Evolutionary conservation across 2,888 invertebrate species (phyloP), one percentile per base, ranked within the genome.

Genomic region (Oconnorella tubifera): DNA sequence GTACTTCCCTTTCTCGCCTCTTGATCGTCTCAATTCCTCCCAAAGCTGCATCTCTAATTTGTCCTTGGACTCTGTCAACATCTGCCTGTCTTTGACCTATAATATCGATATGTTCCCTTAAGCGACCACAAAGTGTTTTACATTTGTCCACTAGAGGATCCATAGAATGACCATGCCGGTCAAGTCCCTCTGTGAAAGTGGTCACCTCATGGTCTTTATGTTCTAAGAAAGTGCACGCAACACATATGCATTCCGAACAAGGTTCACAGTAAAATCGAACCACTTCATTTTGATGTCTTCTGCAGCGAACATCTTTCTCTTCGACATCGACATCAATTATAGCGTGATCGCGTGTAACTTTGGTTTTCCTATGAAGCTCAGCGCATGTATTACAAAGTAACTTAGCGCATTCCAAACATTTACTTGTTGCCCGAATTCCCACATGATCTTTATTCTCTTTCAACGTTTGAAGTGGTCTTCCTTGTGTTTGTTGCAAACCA

Each of bases 221-320:
- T 61, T 79, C 79, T 6, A 56, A 55, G 71, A 81, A 81, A 3
- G 81, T 78, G 64, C 81, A 81, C 23, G 81, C 73, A 53, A 81
- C 76, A 73, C 81, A 81, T 27, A 81, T 75, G 59, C 81, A 81
- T 56, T 72, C 72, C 55, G 80, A 78, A 68, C 81, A 81, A 1
- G 77, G 78, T 64, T 80, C 80, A 65, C 81, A 81, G 70, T 79
- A 81, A 69, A 79, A 81, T 1, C 81, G 71, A n/a, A 70, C 78
- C 19, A 74, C 74, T 67, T 81, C 81, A 40, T 79, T 80, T 0
- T 74, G 72, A 58, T 81, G 81, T 2, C 65, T 74, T 63, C 78
- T 78, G 63, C 81, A 81, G 61, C 76, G 76, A 6, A 80, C 77
- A 56, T 78, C 77, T 19, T 33, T 32, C 68, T 80, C 80, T 68